Percentiles rank a stretch among this genome's conserved stretches.
Conservation (phyloP, 1,140 invertebrate genomes). For the Tetraneura akinire region DNA sequence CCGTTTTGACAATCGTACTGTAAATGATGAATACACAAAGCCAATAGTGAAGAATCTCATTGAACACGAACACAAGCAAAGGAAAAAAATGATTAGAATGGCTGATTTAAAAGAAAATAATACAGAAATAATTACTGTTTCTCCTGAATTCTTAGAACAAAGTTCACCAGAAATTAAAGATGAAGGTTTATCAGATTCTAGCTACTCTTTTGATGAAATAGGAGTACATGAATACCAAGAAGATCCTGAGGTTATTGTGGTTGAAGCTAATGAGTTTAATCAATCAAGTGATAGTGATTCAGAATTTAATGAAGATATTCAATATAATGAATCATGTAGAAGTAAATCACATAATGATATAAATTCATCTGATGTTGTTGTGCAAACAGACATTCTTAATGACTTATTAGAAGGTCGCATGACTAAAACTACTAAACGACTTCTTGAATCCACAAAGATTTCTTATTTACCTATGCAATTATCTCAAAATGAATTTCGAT, state of each 20-base stretch:
- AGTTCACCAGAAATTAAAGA: neutral
- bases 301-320: constrained; percentile 6
- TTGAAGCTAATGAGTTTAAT: constrained; percentile 18
- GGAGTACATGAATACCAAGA: constrained; percentile 10
- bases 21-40: neutral
- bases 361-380: constrained; percentile 23
- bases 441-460: constrained; percentile 46
- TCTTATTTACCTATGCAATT: constrained; percentile 41
- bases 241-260: constrained; percentile 36
- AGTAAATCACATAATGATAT: constrained; percentile 18
- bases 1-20: neutral
- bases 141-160: constrained; percentile 23
- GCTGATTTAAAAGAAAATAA: constrained; percentile 35
- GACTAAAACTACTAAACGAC: constrained; percentile 42
- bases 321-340: neutral
- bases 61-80: neutral
- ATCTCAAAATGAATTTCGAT: constrained; percentile 38
- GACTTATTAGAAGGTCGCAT: constrained; percentile 40
- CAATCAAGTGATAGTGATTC: constrained; percentile 44
- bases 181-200: constrained; percentile 16
- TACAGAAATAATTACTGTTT: constrained; percentile 42
- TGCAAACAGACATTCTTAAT: constrained; percentile 44
- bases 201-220: constrained; percentile 32
- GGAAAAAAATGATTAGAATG: constrained; percentile 36
- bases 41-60: constrained; percentile 3